Evolutionary conservation across 2,113 vertebrate genomes (phyloP), one percentile per base, ranked within the genome.

Genomic region (Halcyon malimbica): DNA sequence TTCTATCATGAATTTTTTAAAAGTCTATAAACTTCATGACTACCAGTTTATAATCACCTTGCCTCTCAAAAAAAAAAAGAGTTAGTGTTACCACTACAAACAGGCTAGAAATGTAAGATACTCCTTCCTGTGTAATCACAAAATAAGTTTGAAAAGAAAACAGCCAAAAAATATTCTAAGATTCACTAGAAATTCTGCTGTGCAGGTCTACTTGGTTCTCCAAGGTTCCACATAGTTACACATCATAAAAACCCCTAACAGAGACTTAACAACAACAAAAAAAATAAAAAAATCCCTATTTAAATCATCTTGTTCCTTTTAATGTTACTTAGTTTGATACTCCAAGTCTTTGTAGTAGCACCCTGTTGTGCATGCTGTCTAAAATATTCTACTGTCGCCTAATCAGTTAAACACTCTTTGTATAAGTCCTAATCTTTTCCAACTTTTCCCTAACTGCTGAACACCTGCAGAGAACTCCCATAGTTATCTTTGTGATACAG

Each of bases 341-440:
- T 60, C 31, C 28, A 78, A 42, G 74, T 13, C 70, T 95, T 95
- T 95, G 82, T 64, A 95, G 62, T 44, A 91, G 80, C 90, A 85
- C 62, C 91, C 94, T 90, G 71, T 42, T 59, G 93, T 41, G 86
- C 9, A 21, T 21, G 67, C 93, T 93, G 78, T 82, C 90, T 94
- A 59, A 94, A 96, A 92, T 77, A 76, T 67, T 90, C 67, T 41
- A 23, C 53, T 81, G 83, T 37, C 67, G 53, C 26, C 42, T 95
- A 80, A 89, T 96, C 83, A 97, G 50, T 65, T 85, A 91, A 92
- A 91, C 74, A 79, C 35, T 89, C 50, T 93, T 89, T 92, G 68
- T 94, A 83, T 59, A 94, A 94, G 41, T 67, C 65, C 63, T 78
- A 51, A 88, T 96, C 83, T 94, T 83, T 42, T 57, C 92, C 50